phyloP scores from a whole-genome alignment of 2,888 invertebrate species.

The Tyria jacobaeae region DNA sequence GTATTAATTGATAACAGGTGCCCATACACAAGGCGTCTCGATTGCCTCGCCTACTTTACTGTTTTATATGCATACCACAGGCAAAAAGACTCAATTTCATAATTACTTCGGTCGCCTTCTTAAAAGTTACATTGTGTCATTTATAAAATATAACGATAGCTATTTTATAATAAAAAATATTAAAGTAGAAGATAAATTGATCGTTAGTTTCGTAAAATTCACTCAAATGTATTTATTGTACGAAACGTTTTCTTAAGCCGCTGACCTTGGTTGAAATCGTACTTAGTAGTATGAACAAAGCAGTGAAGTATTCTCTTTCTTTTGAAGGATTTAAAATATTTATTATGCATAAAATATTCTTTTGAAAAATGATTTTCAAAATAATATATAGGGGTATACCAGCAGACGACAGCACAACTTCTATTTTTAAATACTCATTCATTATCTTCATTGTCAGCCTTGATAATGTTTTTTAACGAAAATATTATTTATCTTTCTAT shows the following conservation, averaged over 20 bases:
- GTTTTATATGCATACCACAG: too few relatives aligned
- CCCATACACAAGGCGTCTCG: neutral
- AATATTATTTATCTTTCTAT: neutral
- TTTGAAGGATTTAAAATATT: constrained; percentile 57
- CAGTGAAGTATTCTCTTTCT: constrained; percentile 53
- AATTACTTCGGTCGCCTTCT: too few relatives aligned
- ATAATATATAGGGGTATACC: neutral
- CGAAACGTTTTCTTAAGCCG: constrained; percentile 73
- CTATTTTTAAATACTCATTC: constrained; percentile 19
- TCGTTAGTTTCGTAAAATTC: constrained; percentile 55
- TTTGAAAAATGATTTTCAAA: constrained; percentile 32
- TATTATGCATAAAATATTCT: constrained; percentile 48
- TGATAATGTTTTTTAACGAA: neutral
- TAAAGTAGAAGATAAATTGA: neutral
- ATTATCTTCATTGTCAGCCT: neutral
- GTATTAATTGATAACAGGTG: neutral
- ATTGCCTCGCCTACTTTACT: neutral
- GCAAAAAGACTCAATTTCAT: neutral
- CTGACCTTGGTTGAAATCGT: constrained; percentile 78
- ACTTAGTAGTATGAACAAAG: constrained; percentile 75
- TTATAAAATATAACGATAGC: too few relatives aligned
- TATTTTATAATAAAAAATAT: too few relatives aligned
- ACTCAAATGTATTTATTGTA: constrained; percentile 64
- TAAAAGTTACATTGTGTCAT: too few relatives aligned
- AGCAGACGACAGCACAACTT: constrained; percentile 23